A percentile compares a stretch with the other conserved stretches of the same genome.
Conservation (phyloP, 2,797 vertebrate species). For the Dendrocincla fuliginosa region DNA sequence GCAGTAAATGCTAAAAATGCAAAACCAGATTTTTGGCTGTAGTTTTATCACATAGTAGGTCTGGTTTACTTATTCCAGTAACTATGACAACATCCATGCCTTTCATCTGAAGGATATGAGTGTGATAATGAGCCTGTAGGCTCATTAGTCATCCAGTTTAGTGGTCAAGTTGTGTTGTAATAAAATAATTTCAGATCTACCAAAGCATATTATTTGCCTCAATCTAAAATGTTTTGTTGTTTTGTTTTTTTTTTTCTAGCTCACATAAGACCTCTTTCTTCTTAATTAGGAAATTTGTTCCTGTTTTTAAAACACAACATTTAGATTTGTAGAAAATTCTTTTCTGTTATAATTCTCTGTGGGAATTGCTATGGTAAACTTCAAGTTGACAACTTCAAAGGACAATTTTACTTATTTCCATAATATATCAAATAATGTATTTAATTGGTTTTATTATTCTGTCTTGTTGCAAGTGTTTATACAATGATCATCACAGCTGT, state of each 20-base stretch:
- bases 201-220: not conserved
- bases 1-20: not conserved
- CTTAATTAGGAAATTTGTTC: not conserved
- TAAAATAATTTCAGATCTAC: not conserved
- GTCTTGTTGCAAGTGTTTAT: not conserved
- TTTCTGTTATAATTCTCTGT: not conserved
- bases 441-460: not conserved
- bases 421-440: not conserved
- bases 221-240: not conserved
- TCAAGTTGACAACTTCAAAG: not conserved
- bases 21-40: not conserved
- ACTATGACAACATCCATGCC: not conserved
- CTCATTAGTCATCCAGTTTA: not conserved
- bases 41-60: not conserved
- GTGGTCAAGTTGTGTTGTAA: not conserved
- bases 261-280: not conserved
- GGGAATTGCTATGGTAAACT: not conserved
- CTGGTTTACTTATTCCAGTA: not conserved
- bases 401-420: not conserved
- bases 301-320: not conserved
- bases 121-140: not conserved
- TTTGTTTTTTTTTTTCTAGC: not conserved
- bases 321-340: not conserved
- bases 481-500: rapidly evolving
- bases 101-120: not conserved